phyloP scores from a whole-genome alignment of 2,797 vertebrate species.

The Antrozous pallidus region DNA sequence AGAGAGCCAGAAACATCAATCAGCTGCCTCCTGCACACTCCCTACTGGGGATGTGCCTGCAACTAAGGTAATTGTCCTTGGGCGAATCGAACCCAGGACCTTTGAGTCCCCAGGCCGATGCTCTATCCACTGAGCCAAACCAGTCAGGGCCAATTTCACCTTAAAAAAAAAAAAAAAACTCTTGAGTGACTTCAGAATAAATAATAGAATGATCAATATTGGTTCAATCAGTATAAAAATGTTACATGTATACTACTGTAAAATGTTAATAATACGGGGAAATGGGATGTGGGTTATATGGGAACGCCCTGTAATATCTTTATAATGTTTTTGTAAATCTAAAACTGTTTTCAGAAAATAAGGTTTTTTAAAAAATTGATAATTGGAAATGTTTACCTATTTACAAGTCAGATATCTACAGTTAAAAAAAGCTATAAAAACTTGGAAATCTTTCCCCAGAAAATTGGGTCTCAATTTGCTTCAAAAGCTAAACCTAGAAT shows the following conservation, averaged over 20 bases:
- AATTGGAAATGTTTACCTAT: neutral
- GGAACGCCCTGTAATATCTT: neutral
- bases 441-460: neutral
- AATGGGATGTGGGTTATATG: neutral
- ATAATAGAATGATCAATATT: neutral
- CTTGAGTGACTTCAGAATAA: neutral
- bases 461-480: neutral
- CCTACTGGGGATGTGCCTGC: too few species aligned
- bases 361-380: neutral
- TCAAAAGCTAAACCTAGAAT: constrained; percentile 28
- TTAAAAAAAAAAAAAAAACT: neutral
- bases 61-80: too few species aligned
- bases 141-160: too few species aligned
- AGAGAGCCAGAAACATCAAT: too few species aligned
- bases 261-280: neutral
- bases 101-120: too few species aligned
- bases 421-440: constrained; percentile 33
- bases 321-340: neutral
- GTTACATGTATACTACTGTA: neutral
- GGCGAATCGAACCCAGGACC: too few species aligned
- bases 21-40: too few species aligned
- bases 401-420: neutral
- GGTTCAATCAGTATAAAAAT: neutral
- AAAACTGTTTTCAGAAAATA: neutral
- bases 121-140: too few species aligned